Percentiles rank a stretch among this genome's conserved stretches.
phyloP scores from a whole-genome alignment of 2,888 invertebrate species.

The Drosophila helvetica region DNA sequence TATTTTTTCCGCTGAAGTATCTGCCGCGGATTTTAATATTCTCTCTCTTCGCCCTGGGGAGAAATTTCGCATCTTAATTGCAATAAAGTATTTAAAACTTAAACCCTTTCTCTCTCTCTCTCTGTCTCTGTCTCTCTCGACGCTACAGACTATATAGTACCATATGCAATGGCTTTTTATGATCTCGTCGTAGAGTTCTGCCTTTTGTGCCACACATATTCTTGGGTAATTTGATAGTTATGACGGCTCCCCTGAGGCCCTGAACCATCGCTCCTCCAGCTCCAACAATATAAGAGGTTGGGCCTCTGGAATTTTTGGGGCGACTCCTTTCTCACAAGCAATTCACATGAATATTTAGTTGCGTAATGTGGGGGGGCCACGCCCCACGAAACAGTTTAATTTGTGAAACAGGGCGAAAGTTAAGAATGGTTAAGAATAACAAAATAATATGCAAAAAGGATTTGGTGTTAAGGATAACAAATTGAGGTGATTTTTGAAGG shows the following conservation, averaged over 20 bases:
- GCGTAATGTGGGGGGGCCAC: conserved; percentile 61
- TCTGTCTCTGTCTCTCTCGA: background rate
- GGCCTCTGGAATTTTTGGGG: conserved; percentile 19
- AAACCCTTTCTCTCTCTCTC: background rate
- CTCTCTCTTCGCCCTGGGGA: conserved; percentile 51
- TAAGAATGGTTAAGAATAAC: conserved; percentile 28
- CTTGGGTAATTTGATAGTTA: conserved; percentile 76
- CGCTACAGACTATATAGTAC: background rate
- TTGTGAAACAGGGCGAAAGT: conserved; percentile 70
- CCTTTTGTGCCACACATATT: conserved; percentile 65
- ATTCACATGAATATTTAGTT: conserved; percentile 79
- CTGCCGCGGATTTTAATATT: conserved; percentile 43
- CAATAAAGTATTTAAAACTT: conserved; percentile 73
- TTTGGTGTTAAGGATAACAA: conserved; percentile 66
- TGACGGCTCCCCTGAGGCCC: conserved; percentile 27
- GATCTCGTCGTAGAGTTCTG: conserved; percentile 41
- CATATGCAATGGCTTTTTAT: conserved; percentile 53
- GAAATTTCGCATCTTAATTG: conserved; percentile 71
- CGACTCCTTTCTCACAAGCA: conserved; percentile 17
- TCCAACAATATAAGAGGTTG: background rate
- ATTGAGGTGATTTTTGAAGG: conserved; percentile 18
- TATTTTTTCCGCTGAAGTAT: conserved; percentile 17
- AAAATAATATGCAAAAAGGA: conserved; percentile 68
- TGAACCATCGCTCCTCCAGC: conserved; percentile 13
- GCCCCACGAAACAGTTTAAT: conserved; percentile 54